These are phyloP conservation scores for Neomorphus geoffroyi DNA, from an alignment of 2,797 vertebrate species.

Conservation along the genomic window DNA sequence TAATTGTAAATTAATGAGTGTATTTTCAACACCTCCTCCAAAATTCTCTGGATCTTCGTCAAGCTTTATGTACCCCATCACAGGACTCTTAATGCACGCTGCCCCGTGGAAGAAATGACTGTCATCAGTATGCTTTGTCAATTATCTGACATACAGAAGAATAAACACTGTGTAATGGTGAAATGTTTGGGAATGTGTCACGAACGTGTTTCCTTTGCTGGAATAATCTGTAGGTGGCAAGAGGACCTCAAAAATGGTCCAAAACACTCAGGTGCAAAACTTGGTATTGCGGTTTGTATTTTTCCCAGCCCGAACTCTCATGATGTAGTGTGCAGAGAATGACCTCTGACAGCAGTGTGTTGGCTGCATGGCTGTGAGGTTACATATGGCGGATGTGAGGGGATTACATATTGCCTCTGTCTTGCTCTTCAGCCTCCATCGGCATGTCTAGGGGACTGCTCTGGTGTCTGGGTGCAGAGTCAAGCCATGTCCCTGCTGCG, in stretches of 20 bases:
- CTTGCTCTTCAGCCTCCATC: not conserved
- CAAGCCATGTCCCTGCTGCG: not conserved
- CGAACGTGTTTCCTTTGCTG: not conserved
- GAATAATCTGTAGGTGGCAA: slow-evolving; percentile 52
- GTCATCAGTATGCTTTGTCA: not conserved
- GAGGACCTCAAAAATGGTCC: slow-evolving; percentile 16
- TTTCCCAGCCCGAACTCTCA: not conserved
- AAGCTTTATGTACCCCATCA: not conserved
- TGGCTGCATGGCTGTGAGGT: not conserved
- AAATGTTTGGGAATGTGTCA: slow-evolving; percentile 4
- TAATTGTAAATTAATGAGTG: slow-evolving; percentile 49
- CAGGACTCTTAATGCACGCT: not conserved
- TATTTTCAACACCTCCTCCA: slow-evolving; percentile 51
- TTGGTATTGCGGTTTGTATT: not conserved
- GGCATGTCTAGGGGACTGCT: fast-evolving
- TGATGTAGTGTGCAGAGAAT: not conserved
- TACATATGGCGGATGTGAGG: fast-evolving
- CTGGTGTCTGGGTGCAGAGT: not conserved
- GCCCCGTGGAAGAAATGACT: not conserved
- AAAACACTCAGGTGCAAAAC: not conserved
- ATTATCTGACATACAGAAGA: not conserved
- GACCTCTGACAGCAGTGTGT: not conserved
- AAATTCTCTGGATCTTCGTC: slow-evolving; percentile 34
- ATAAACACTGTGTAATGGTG: not conserved
- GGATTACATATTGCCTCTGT: not conserved